Evolutionary conservation across 2,113 vertebrate species (phyloP).

Genomic region (Phrynosoma platyrhinos): DNA sequence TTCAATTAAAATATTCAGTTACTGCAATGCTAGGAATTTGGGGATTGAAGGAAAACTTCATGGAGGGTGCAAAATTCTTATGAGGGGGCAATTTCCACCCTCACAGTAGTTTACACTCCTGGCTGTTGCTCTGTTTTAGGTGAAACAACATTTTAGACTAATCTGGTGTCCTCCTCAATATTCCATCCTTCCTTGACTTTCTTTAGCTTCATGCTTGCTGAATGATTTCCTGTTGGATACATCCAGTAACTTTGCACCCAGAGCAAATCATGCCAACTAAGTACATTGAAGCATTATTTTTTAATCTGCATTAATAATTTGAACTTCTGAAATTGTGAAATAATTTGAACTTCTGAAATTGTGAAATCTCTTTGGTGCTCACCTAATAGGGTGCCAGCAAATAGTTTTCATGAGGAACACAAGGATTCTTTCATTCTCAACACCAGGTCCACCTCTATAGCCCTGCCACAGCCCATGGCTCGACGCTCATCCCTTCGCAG

Average conservation of each 20-base stretch:
- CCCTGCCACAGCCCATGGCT: fast-evolving
- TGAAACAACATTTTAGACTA: no score
- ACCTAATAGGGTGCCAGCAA: neutral
- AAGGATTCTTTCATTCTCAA: neutral
- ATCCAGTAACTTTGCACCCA: neutral
- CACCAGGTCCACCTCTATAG: neutral
- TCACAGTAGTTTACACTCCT: no score
- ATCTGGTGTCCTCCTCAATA: no score
- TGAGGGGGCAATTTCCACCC: no score
- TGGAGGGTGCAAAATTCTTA: no score
- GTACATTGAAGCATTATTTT: neutral
- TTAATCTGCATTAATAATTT: neutral
- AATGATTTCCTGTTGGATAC: neutral
- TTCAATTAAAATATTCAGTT: no score
- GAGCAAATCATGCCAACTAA: neutral
- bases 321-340: neutral
- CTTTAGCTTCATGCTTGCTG: neutral
- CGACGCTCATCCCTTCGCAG: neutral
- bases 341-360: no score
- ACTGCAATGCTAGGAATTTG: no score
- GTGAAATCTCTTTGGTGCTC: neutral
- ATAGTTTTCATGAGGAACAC: neutral
- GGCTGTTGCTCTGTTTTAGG: no score
- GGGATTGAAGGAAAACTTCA: no score
- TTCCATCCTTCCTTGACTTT: neutral